Percentiles rank a stretch among this genome's conserved stretches.
phyloP scores from a whole-genome alignment of 2,888 invertebrate species.

The Glyphotaelius pellucidus region DNA sequence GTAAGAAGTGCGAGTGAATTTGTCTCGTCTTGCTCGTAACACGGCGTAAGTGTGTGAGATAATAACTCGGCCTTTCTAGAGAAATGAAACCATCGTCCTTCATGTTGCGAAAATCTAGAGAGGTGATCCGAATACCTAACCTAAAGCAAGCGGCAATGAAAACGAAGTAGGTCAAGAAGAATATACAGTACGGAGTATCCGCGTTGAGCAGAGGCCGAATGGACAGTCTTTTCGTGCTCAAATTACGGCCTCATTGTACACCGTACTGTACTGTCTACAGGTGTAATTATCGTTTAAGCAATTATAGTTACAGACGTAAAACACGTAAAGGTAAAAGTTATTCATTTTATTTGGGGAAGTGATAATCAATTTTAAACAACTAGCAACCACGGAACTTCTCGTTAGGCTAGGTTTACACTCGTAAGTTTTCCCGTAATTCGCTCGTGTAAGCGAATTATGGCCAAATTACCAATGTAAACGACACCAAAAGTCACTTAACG shows the following conservation, averaged over 20 bases:
- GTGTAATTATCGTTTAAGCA: neutral
- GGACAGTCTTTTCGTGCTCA: constrained; percentile 8
- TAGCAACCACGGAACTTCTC: neutral
- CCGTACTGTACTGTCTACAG: neutral
- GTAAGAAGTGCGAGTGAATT: neutral
- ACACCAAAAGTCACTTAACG: too few species aligned
- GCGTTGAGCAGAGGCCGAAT: constrained; percentile 5
- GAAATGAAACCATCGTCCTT: constrained; percentile 10
- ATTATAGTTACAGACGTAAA: neutral
- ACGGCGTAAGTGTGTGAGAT: neutral
- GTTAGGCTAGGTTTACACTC: too few species aligned
- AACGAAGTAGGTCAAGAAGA: constrained; percentile 37
- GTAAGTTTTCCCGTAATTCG: too few species aligned
- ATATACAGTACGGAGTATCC: neutral
- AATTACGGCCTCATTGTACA: constrained; percentile 14
- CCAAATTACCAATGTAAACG: too few species aligned
- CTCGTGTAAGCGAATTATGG: too few species aligned
- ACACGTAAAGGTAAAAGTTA: neutral
- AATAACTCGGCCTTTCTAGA: neutral
- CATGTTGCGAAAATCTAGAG: neutral
- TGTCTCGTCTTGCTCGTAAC: neutral
- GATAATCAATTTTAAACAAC: neutral
- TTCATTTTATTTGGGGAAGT: neutral
- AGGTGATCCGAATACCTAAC: neutral
- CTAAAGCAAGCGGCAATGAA: constrained; percentile 40